Conservation (phyloP, 35 echinoderm and acorn worm genomes). For the Nesometra sesokonis region DNA sequence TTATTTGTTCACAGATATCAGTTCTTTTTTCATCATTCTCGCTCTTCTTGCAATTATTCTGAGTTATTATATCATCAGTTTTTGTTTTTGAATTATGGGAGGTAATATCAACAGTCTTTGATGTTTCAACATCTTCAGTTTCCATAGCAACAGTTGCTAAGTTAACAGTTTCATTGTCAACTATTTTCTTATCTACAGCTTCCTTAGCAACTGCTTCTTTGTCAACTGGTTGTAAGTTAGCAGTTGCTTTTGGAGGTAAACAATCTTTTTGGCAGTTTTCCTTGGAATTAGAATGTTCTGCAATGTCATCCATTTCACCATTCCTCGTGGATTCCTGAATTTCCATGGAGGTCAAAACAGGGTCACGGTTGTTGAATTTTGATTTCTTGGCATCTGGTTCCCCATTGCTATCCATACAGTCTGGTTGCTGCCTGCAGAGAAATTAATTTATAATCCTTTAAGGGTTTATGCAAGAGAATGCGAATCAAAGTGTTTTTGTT, state of each 20-base stretch:
- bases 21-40: not conserved
- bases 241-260: not conserved
- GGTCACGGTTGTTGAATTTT: not conserved
- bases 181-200: not conserved
- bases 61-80: not conserved
- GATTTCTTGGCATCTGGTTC: not conserved
- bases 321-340: not conserved
- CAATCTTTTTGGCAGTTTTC: not conserved
- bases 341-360: not conserved
- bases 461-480: not conserved
- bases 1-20: not conserved
- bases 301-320: not conserved
- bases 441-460: not conserved
- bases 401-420: not conserved
- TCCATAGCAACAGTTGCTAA: not conserved
- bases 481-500: not conserved
- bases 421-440: not conserved
- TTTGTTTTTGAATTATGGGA: not conserved
- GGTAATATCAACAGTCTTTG: not conserved
- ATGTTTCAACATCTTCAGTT: not conserved
- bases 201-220: not conserved
- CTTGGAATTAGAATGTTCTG: not conserved
- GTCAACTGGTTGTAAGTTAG: not conserved
- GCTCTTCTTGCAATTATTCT: not conserved
- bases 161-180: not conserved